Evolutionary conservation across 2,888 invertebrate species (phyloP), one percentile per base, ranked within the genome.

Genomic region (Pyralis farinalis): DNA sequence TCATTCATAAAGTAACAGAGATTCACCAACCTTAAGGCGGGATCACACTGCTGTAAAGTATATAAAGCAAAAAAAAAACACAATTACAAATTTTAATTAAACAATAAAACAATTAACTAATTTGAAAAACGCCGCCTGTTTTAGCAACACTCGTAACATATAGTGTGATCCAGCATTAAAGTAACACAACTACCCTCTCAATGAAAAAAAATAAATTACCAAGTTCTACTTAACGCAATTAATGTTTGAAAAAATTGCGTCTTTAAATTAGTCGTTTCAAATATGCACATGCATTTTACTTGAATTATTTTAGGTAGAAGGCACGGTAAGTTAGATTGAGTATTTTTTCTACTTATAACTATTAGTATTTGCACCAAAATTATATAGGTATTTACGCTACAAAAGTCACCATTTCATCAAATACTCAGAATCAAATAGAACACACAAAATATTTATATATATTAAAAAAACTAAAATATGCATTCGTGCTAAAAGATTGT

Each of bases 1-100:
- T 53, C 69, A 68, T 62, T 58, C 63, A 64, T 51, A 63, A 63
- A 58, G 58, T 60, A 59, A 64, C 51, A 47, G 71, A 77, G 76
- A 78, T 75, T 76, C 76, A 53, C 59, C 61, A 58, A 45, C 42
- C 42, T 42, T 37, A 44, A 40, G 41, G 35, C 34, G 30, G 31
- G 41, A 34, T n/a, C 29, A 39, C 41, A 11, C 36, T 29, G 22
- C 21, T 11, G 21, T 30, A 11, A 31, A 8, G 10, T 30, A 25
- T 3, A 2, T 7, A 7, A 25, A 25, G 25, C 25, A 25, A 16
- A 3, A 16, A n/a, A 16, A 16, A 16, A 2, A 16, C 16, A 16
- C 16, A 3, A 16, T n/a, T n/a, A n/a, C n/a, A n/a, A n/a, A n/a
- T n/a, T n/a, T n/a, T n/a, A n/a, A n/a, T n/a, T n/a, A n/a, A n/a